Evolutionary conservation across 2,113 vertebrate species (phyloP).

Genomic region (Cebidichthys violaceus): DNA sequence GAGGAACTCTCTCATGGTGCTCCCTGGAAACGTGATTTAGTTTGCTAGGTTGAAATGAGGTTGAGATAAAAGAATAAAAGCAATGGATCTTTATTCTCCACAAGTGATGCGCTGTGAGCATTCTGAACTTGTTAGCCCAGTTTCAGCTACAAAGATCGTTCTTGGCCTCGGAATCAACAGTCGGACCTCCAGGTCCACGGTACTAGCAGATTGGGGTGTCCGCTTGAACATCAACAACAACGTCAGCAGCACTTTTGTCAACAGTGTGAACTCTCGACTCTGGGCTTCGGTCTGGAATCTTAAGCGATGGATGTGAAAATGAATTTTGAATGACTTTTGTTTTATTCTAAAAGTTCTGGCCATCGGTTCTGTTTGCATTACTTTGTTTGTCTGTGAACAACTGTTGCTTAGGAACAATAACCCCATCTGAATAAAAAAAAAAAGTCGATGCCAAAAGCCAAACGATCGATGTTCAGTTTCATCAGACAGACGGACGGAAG

Average conservation of each 20-base stretch:
- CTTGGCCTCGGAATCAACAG: no score
- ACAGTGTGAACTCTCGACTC: no score
- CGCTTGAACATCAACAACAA: no score
- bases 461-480: not conserved
- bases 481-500: slow-evolving; percentile 4
- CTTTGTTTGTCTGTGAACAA: not conserved
- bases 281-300: no score
- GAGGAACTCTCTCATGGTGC: not conserved
- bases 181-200: not conserved
- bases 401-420: not conserved
- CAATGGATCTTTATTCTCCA: not conserved
- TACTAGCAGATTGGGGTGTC: no score
- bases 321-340: no score
- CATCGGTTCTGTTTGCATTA: not conserved
- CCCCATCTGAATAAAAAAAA: no score
- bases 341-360: no score
- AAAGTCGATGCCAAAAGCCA: not conserved
- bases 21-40: not conserved
- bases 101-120: not conserved
- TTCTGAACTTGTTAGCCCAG: not conserved
- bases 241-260: no score
- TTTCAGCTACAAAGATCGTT: not conserved
- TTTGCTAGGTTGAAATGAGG: not conserved
- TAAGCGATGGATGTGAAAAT: no score
- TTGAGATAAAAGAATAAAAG: not conserved